Base-by-base conservation (phyloP, 2,113 vertebrate species). In the Notothenia coriiceps region DNA sequence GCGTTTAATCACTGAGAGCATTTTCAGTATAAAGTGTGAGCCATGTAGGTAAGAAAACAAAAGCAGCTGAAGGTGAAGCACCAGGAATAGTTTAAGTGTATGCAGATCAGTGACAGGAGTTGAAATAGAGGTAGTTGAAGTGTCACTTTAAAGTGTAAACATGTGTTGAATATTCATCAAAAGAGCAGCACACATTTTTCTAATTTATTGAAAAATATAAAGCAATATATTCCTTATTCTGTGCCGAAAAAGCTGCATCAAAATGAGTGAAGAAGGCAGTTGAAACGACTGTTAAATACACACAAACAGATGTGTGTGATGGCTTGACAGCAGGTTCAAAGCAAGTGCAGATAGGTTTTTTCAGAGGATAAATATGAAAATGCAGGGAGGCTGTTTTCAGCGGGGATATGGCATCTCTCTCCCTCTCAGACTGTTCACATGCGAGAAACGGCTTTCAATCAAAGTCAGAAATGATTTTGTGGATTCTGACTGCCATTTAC, bases 371-470 rank as follows among this genome's bases (percentile, higher is more conserved):
- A 85, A 91, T 74, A 79, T 76, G 76, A 87, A 83, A 86, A 89
- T 63, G 84, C 82, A 69, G 71, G 66, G 61, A 71, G 76, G 82
- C 89, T 73, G 75, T 80, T 89, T 85, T 70, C 80, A 60, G 71
- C 35, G 10, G 68, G 82, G 80, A 86, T 80, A 61, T 79, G 56
- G 83, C 77, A 68, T 70, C 57, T 35, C 15, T 35, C 78, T 69
- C 80, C 76, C 65, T 64, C 75, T 65, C 80, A 51, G 35, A 80
- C 83, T 83, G 86, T 82, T 83, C 89, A 81, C 74, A 63, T 25
- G 56, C 85, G 70, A 71, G 77, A 86, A 91, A 84, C 79, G 6
- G 79, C 86, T 89, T 91, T 89, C 88, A 85, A 88, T 90, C 87
- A 88, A 89, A 87, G 88, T 93, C 85, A 87, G 69, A 64, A 88